These are phyloP conservation scores for Hydraecia micacea DNA, from an alignment of 2,888 invertebrate species.

Conservation along the genomic window DNA sequence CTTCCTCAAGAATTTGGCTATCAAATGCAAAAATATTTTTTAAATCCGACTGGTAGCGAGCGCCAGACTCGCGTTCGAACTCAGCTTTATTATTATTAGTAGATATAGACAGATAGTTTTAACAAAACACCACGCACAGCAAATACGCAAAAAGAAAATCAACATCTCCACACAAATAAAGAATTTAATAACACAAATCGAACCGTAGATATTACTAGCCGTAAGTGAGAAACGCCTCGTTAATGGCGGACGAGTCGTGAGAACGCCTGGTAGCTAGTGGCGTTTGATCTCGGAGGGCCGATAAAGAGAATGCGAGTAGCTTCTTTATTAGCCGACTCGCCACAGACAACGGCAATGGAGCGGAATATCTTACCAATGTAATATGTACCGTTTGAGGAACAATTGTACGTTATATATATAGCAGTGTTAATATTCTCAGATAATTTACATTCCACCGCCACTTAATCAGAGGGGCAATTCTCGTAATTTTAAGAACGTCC, in stretches of 20 bases:
- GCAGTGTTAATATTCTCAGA: not conserved
- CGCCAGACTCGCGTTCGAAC: not conserved
- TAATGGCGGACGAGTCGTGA: slow-evolving; percentile 30
- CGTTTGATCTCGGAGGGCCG: slow-evolving; percentile 56
- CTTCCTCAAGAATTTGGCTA: not conserved
- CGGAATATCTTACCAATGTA: slow-evolving; percentile 40
- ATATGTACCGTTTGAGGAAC: slow-evolving; percentile 1
- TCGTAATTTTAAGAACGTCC: too few species aligned
- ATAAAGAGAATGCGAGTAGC: slow-evolving; percentile 54
- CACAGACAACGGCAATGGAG: slow-evolving; percentile 44
- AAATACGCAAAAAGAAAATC: slow-evolving; percentile 8
- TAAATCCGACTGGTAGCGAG: not conserved
- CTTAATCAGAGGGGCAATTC: not conserved
- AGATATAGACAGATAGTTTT: not conserved
- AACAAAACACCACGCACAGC: not conserved
- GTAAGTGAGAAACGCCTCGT: slow-evolving; percentile 14
- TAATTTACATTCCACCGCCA: not conserved
- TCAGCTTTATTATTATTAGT: too few species aligned
- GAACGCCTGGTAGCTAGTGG: slow-evolving; percentile 36
- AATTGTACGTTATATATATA: slow-evolving; percentile 1
- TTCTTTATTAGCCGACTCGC: slow-evolving; percentile 56
- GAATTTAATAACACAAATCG: slow-evolving; percentile 23
- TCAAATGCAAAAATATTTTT: not conserved
- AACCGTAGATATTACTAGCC: slow-evolving; percentile 11
- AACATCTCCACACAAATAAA: slow-evolving; percentile 3